Base-by-base conservation (phyloP, 2,888 invertebrate genomes). In the Cataglyphis albicans region DNA sequence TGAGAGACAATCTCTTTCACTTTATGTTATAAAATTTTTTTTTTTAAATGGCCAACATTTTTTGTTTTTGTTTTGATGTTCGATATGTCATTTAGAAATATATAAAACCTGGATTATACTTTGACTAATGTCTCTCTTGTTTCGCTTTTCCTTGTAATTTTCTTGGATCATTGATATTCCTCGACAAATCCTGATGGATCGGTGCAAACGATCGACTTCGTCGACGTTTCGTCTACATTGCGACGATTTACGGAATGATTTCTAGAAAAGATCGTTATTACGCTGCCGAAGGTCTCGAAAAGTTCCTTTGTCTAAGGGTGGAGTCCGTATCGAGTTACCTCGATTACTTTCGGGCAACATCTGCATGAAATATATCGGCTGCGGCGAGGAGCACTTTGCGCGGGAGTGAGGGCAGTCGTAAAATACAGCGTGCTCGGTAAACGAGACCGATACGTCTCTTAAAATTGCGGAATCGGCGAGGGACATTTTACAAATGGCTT, bases 111-210 rank as follows among this genome's bases (percentile, higher is more conserved):
- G 44, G 59, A 72, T 80, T 41, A 48, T 29, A 67, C 52, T 52
- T 7, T 52, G 12, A 15, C 55, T 67, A 78, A 15, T 52, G 25
- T 38, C 63, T 38, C 29, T 52, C 52, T 59, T 57, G 18, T 81
- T 78, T 65, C 74, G 68, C 52, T 72, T 73, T 82, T 65, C 76
- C 73, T 74, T 75, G 86, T 82, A 85, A 89, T 88, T 89, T 90
- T 81, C 88, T 73, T 75, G 86, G 84, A 76, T 87, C 89, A 87
- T 90, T 88, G 89, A 86, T 88, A 90, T 90, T 90, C 88, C 72
- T 82, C 81, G 82, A 67, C 82, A 82, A 84, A 74, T 59, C 82
- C 86, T 82, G 80, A 82, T 75, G 44, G 59, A 59, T 21, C 59
- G 65, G 83, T 73, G 84, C 63, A 70, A 87, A 87, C 87, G 83